A percentile compares a stretch with the other conserved stretches of the same genome.
These are phyloP conservation scores for Hydrotaea diabolus DNA, from an alignment of 2,888 invertebrate genomes.

Conservation along the genomic window DNA sequence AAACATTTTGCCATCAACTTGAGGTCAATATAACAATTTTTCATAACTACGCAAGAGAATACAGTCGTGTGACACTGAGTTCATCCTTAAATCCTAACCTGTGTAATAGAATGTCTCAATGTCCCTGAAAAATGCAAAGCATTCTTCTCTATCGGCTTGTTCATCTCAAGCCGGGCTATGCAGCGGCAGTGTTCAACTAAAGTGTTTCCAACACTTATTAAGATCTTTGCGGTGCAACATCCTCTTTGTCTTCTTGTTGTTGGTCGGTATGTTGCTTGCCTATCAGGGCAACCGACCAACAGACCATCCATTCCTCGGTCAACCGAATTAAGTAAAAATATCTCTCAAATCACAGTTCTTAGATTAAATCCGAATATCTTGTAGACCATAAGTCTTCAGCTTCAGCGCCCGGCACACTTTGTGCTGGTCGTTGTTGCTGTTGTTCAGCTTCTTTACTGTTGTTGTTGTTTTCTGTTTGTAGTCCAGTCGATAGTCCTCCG, in stretches of 20 bases:
- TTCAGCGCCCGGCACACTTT: background rate
- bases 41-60: too few relatives aligned
- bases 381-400: constrained; percentile 18
- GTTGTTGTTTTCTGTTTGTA: background rate
- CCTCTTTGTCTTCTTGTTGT: background rate
- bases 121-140: too few relatives aligned
- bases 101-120: too few relatives aligned
- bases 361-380: constrained; percentile 23
- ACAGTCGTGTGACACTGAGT: too few relatives aligned
- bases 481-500: background rate
- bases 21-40: too few relatives aligned
- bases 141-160: too few relatives aligned
- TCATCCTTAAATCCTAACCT: too few relatives aligned
- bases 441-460: too few relatives aligned
- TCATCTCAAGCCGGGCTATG: too few relatives aligned
- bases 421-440: background rate
- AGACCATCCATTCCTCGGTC: background rate
- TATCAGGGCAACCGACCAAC: background rate
- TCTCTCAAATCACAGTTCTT: constrained; percentile 14
- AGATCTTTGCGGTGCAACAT: background rate
- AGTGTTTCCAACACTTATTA: constrained; percentile 1
- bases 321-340: constrained; percentile 23
- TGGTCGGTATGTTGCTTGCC: background rate
- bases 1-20: too few relatives aligned
- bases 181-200: background rate